Evolutionary conservation across 2,113 vertebrate genomes (phyloP).

Genomic region (Promerops cafer): DNA sequence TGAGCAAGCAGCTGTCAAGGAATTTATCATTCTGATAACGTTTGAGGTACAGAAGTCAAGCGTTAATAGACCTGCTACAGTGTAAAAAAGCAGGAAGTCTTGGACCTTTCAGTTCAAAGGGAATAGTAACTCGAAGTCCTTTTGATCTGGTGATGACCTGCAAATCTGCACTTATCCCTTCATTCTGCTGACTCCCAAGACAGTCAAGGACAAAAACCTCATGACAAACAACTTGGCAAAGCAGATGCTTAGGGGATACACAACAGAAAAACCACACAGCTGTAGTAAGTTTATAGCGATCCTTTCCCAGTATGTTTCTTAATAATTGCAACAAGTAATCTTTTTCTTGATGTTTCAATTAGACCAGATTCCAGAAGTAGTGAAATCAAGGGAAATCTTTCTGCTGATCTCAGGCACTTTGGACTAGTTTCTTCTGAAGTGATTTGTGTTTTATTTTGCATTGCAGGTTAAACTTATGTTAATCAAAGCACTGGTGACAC

Average conservation of each 20-base stretch:
- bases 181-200: neutral
- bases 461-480: slow-evolving; percentile 25
- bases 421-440: neutral
- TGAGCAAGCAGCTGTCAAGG: neutral
- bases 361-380: neutral
- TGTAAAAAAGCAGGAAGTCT: neutral
- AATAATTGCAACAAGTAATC: neutral
- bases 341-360: neutral
- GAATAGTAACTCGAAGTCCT: neutral
- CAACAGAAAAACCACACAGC: neutral
- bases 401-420: neutral
- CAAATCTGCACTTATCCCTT: neutral
- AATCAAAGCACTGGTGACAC: slow-evolving; percentile 35
- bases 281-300: neutral
- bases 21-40: neutral
- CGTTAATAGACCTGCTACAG: neutral
- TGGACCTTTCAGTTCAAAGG: neutral
- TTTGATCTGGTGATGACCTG: neutral
- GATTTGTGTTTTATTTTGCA: neutral
- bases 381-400: neutral
- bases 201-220: neutral
- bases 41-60: neutral
- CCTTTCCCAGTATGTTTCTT: neutral
- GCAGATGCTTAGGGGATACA: neutral
- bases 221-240: neutral